phyloP scores from a whole-genome alignment of 2,797 vertebrate species.

The Microctenopoma lineatum region DNA sequence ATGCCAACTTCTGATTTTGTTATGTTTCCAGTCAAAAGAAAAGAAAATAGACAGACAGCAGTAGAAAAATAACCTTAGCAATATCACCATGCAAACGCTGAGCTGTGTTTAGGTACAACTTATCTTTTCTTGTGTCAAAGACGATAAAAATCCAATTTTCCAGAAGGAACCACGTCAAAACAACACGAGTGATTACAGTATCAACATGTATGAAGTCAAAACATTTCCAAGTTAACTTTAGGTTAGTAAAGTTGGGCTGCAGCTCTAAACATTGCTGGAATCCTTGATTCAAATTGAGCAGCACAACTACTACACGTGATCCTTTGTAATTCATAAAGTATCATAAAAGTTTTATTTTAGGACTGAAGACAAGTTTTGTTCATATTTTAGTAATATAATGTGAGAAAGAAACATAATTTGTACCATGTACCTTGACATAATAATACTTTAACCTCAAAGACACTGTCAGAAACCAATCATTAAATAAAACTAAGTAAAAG shows the following conservation, averaged over 20 bases:
- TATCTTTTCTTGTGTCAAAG: neutral
- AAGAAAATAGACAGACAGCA: neutral
- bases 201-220: slow-evolving; percentile 25
- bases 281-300: neutral
- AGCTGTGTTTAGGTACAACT: neutral
- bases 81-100: neutral
- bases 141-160: neutral
- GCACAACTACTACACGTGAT: neutral
- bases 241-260: neutral
- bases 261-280: neutral
- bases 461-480: no score
- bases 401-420: no score
- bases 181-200: slow-evolving; percentile 1
- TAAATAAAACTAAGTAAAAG: no score
- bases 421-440: no score
- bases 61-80: neutral
- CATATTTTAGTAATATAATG: no score
- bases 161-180: neutral
- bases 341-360: neutral
- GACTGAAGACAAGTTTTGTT: no score
- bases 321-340: neutral
- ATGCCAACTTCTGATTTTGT: neutral
- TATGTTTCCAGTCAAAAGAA: neutral
- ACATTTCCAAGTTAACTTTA: slow-evolving; percentile 4
- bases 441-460: neutral